phyloP scores from a whole-genome alignment of 2,888 invertebrate species.

The Malacosoma neustria region DNA sequence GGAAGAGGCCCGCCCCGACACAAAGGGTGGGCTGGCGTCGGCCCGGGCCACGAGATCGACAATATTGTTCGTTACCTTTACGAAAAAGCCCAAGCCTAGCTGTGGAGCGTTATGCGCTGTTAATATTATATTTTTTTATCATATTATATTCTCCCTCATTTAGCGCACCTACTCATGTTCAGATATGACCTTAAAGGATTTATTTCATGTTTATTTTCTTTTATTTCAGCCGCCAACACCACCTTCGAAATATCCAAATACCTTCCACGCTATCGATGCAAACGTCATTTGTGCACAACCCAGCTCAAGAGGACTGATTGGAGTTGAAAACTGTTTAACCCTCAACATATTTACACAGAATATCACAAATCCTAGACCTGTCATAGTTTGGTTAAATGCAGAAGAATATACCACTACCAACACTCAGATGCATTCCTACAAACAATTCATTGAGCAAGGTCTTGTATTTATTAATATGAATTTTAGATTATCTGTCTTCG shows the following conservation, averaged over 20 bases:
- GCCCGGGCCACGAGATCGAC: too few relatives aligned
- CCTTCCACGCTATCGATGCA: slow-evolving; percentile 31
- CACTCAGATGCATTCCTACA: slow-evolving; percentile 41
- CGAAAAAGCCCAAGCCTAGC: too few relatives aligned
- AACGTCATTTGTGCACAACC: slow-evolving; percentile 48
- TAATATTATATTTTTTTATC: too few relatives aligned
- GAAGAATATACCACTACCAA: slow-evolving; percentile 39
- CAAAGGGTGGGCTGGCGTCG: too few relatives aligned
- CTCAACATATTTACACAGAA: slow-evolving; percentile 46
- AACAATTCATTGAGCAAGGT: slow-evolving; percentile 78
- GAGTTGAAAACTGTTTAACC: slow-evolving; percentile 52
- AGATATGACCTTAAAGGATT: too few relatives aligned
- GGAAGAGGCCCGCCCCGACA: too few relatives aligned
- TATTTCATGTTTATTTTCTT: not conserved
- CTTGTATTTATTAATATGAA: slow-evolving; percentile 79
- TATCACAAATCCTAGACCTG: slow-evolving; percentile 37
- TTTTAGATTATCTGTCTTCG: slow-evolving; percentile 84
- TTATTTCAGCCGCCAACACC: slow-evolving; percentile 25
- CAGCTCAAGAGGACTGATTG: slow-evolving; percentile 36
- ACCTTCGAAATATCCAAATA: slow-evolving; percentile 18
- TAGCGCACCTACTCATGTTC: too few relatives aligned
- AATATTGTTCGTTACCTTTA: too few relatives aligned
- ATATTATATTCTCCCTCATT: too few relatives aligned
- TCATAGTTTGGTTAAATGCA: slow-evolving; percentile 52
- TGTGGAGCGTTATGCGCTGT: too few relatives aligned